Evolutionary conservation across 1,140 invertebrate species (phyloP), one percentile per base, ranked within the genome.

Genomic region (Nymphalis io): DNA sequence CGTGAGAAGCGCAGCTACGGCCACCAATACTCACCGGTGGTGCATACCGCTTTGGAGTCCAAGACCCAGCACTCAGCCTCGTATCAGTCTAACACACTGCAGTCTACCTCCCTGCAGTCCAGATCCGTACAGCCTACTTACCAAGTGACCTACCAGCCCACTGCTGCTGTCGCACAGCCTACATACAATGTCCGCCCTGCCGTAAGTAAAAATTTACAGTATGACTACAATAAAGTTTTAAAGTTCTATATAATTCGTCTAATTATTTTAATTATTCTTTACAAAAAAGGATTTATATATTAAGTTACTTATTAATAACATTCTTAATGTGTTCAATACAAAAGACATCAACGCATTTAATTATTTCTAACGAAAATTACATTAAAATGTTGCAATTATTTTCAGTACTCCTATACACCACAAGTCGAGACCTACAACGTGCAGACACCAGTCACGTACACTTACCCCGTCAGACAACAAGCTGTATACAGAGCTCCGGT

Each of bases 1-100:
- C 75, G 75, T 11, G 58, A 63, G 21, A 79, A 74, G 66, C 68
- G 77, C 55, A 72, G 67, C 66, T 66, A n/a, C 59, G 70, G 66
- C 13, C 63, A 53, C 42, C 38, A 68, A 18, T 55, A 60, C 46
- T 38, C 21, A 38, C 55, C 55, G 1, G 13, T 60, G 8, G 21
- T 68, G 21, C 59, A 73, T 18, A 58, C 63, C 21, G 39, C 64
- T 12, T 68, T 72, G 48, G 63, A 76, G 55, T 66, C 65, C 59
- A 72, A 68, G 66, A 58, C 65, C 12, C 53, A 64, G 55, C 69
- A 72, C 2, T 72, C 72, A 38, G 61, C 71, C n/a, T 76, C 75
- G 33, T 73, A 60, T 59, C 64, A 74, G 53, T 58, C 71, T 46
- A 75, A 61, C 63, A 67, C 40, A 6, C 18, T 33, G 15, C 63